Percentiles rank a stretch among this genome's conserved stretches.
Evolutionary conservation across 1,140 invertebrate species (phyloP).

Genomic region (Paramacrobiotus metropolitanus): DNA sequence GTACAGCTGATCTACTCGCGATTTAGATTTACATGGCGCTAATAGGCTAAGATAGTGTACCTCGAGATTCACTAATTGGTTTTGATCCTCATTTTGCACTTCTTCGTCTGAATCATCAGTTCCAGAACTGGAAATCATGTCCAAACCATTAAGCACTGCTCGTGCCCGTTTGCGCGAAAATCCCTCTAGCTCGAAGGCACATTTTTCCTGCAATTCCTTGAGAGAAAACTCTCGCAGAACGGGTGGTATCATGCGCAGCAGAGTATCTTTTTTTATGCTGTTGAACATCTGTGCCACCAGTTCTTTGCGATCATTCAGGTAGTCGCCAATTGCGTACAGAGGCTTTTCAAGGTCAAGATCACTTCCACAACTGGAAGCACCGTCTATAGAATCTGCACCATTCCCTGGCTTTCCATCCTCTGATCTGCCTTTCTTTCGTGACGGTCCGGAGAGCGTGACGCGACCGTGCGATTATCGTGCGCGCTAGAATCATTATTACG

Average conservation of each 20-base stretch:
- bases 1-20: neutral
- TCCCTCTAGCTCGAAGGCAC: neutral
- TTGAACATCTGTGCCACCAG: neutral
- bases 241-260: neutral
- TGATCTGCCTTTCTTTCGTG: neutral
- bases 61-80: no score
- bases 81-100: no score
- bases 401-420: neutral
- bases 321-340: neutral
- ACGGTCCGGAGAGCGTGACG: neutral
- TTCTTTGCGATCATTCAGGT: neutral
- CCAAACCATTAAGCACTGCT: neutral
- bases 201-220: constrained; percentile 1
- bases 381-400: neutral
- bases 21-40: neutral
- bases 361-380: neutral
- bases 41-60: neutral
- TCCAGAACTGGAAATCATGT: neutral
- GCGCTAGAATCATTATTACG: no score
- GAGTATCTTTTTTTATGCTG: neutral
- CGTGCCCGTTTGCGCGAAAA: neutral
- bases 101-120: neutral
- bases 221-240: neutral
- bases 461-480: neutral
- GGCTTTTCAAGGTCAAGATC: neutral